These are phyloP conservation scores for Lumbricus terrestris DNA, from an alignment of 2,888 invertebrate species.

Conservation along the genomic window DNA sequence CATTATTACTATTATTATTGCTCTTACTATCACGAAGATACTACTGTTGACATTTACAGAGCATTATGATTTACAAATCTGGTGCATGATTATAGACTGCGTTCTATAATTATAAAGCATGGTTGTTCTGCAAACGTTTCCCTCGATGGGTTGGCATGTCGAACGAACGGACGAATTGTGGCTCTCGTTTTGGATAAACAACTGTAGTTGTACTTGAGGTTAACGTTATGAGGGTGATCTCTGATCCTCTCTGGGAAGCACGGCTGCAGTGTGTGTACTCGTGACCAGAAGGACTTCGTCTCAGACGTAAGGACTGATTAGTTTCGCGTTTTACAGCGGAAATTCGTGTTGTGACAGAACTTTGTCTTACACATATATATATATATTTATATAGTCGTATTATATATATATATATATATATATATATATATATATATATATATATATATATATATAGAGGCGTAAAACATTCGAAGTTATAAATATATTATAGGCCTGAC, in stretches of 20 bases:
- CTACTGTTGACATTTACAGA: neutral
- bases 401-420: no score
- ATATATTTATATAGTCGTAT: no score
- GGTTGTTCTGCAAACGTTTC: neutral
- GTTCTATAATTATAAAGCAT: neutral
- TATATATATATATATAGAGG: no score
- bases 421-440: no score
- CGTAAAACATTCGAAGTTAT: no score
- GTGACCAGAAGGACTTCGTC: neutral
- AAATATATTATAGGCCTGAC: no score
- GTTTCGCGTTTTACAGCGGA: neutral
- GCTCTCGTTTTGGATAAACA: neutral
- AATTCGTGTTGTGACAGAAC: neutral
- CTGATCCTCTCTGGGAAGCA: neutral
- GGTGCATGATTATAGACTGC: neutral
- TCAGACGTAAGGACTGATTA: neutral
- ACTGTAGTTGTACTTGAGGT: neutral
- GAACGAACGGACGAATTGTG: neutral
- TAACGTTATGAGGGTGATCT: neutral
- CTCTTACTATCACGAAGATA: neutral
- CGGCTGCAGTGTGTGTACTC: neutral
- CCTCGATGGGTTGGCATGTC: neutral
- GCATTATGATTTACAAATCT: no score
- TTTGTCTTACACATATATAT: neutral
- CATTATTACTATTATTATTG: neutral